Evolutionary conservation across 2,888 invertebrate genomes (phyloP).

Genomic region (Anaspis maculata): DNA sequence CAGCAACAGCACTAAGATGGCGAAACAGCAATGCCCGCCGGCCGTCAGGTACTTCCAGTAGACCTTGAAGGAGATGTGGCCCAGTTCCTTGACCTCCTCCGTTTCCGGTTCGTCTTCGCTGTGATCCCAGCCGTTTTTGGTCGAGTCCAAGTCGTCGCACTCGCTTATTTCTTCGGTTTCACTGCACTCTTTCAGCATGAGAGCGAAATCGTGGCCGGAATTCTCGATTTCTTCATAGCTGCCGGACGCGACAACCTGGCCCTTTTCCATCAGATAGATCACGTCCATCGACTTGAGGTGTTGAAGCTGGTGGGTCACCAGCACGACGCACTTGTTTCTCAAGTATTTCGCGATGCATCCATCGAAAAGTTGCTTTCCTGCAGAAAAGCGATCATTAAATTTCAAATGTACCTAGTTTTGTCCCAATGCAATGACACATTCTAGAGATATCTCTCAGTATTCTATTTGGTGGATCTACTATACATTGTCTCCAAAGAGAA

Average conservation of each 20-base stretch:
- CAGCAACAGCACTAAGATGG: conserved; percentile 51
- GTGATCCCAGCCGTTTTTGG: conserved; percentile 8
- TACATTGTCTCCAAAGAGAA: no score
- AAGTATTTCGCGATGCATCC: conserved; percentile 55
- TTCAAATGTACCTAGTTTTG: no score
- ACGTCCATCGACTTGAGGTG: conserved; percentile 59
- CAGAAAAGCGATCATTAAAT: no score
- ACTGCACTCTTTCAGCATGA: conserved; percentile 41
- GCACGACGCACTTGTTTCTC: conserved; percentile 57
- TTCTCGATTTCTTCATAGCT: conserved; percentile 45
- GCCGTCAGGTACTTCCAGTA: conserved; percentile 67
- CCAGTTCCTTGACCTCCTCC: conserved; percentile 36
- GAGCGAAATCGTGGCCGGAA: conserved; percentile 46
- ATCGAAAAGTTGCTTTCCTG: conserved; percentile 56
- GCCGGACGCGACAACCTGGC: conserved; percentile 41
- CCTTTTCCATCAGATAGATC: conserved; percentile 58
- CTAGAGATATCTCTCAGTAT: no score
- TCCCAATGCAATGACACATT: no score
- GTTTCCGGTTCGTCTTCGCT: conserved; percentile 16
- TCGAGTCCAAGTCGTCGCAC: conserved; percentile 16
- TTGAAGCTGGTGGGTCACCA: conserved; percentile 81
- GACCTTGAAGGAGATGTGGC: conserved; percentile 43
- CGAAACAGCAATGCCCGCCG: conserved; percentile 55
- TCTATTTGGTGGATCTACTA: no score
- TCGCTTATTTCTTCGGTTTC: conserved; percentile 20